Conservation (phyloP, 2,797 vertebrate species). For the Eulemur mongoz region DNA sequence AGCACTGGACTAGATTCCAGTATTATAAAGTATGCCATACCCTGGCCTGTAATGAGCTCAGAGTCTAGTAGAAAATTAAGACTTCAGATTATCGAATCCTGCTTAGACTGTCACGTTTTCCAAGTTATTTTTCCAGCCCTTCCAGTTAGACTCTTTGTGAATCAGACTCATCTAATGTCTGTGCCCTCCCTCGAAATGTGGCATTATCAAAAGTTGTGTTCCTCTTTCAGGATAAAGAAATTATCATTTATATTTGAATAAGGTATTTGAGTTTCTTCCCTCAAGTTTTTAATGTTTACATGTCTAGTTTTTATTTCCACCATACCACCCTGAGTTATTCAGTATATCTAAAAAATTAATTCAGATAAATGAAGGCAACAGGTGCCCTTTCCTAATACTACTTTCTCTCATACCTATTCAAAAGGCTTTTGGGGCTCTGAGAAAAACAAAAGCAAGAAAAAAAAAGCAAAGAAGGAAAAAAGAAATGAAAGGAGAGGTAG, state of each 20-base stretch:
- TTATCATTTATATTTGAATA: not conserved
- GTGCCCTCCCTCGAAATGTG: not conserved
- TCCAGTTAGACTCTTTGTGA: not conserved
- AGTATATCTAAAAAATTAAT: not conserved
- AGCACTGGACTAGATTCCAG: not conserved
- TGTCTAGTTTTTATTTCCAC: not conserved
- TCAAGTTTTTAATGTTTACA: not conserved
- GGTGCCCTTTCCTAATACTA: not conserved
- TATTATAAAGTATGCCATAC: not conserved
- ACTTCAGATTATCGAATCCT: not conserved
- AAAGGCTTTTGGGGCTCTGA: not conserved
- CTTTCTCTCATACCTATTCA: not conserved
- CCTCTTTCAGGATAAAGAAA: not conserved
- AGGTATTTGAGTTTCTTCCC: fast-evolving
- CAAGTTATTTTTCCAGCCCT: not conserved
- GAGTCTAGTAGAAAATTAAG: not conserved
- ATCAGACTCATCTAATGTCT: not conserved
- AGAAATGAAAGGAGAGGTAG: not conserved
- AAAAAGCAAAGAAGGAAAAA: not conserved
- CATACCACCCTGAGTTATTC: not conserved
- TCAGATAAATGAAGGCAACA: not conserved
- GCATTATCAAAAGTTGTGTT: not conserved
- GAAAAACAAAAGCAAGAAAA: not conserved
- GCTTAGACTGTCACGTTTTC: not conserved
- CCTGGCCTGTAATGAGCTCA: not conserved